Base-by-base conservation (phyloP, 1,140 invertebrate species). In the Drosophila simulans region DNA sequence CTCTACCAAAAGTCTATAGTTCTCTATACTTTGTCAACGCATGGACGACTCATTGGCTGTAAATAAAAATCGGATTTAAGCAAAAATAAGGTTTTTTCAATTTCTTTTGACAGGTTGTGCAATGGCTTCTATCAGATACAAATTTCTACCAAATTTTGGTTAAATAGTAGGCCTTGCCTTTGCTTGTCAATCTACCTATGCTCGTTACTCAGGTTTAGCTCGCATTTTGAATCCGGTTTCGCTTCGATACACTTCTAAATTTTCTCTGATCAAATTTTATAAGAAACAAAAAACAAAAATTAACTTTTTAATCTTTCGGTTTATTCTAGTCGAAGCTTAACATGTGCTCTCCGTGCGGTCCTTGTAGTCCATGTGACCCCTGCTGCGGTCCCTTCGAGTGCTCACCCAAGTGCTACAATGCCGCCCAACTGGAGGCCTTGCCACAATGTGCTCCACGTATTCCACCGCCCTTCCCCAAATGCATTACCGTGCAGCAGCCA, bases 321-420 rank as follows among this genome's bases (percentile, higher is more conserved):
- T n/a, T 2, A 12, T 27, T 1, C 25, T 27, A 45, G 1, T 43
- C 2, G 12, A 64, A 12, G 0, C 10, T 8, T 22, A 73, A 45
- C 40, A 82, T 82, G 80, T 82, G 86, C 55, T 90, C 84, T 46
- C 83, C 86, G 25, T 90, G 85, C 52, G 80, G 84, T 53, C 84
- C 84, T 15, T 90, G 86, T 57, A 77, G 88, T 42, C 88, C 88
- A 27, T 91, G 89, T 39, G 88, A 91, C 72, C 89, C 89, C 5
- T 91, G 89, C 64, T 91, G 88, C 68, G 88, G 78, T 35, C 89
- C 89, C 1, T 91, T 91, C 48, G 89, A 91, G 76, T 90, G 90
- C 60, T 90, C 86, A 0, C 90, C 91, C 17, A 88, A 91, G 75
- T 91, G 91, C 53, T 91, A 91, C 55, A 83, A 80, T 53, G 66